A percentile compares a stretch with the other conserved stretches of the same genome.
These are phyloP conservation scores for Vultur gryphus DNA, from an alignment of 2,797 vertebrate species.

Conservation along the genomic window DNA sequence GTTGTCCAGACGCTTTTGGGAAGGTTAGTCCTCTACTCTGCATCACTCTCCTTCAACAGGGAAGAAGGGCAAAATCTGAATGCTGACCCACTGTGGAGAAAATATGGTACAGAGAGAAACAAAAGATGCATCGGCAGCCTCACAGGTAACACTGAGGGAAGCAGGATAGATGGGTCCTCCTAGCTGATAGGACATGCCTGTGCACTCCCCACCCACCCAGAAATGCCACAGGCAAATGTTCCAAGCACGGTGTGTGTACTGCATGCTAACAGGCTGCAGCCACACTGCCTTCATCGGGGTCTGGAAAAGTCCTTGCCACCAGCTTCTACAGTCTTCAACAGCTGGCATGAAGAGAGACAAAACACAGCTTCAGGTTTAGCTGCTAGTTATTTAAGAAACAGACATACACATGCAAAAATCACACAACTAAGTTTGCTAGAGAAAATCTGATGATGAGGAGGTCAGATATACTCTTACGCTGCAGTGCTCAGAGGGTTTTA, in stretches of 20 bases:
- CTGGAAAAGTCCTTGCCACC: background rate
- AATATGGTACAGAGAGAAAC: background rate
- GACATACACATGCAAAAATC: background rate
- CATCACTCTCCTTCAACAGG: background rate
- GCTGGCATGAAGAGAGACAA: background rate
- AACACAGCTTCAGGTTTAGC: background rate
- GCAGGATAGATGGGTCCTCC: background rate
- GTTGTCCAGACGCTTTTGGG: background rate
- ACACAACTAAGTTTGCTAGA: fast-evolving
- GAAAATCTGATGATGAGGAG: background rate
- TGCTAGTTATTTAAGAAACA: background rate
- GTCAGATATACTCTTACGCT: background rate
- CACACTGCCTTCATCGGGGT: background rate
- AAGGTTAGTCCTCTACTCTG: background rate
- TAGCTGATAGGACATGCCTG: background rate
- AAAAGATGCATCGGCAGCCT: background rate
- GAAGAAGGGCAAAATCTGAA: background rate
- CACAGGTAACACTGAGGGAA: background rate
- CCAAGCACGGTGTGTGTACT: background rate
- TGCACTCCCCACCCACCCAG: background rate
- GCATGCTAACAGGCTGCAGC: background rate
- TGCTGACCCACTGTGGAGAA: background rate
- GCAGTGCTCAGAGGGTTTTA: background rate
- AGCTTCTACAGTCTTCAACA: background rate
- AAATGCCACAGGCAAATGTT: background rate